Evolutionary conservation across 1,140 invertebrate species (phyloP).

Genomic region (Bicyclus anynana): DNA sequence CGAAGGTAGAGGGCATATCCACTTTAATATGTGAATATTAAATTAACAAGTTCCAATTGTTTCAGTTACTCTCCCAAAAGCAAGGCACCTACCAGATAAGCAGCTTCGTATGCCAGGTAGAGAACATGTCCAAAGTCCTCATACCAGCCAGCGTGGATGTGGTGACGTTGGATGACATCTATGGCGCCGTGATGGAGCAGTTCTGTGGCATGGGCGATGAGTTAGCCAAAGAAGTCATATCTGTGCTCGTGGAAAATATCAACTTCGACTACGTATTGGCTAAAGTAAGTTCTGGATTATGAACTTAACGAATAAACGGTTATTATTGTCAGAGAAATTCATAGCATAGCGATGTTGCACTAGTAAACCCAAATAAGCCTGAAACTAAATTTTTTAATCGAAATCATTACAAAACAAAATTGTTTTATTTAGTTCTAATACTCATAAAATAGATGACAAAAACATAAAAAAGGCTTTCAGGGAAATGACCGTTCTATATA

Average conservation of each 20-base stretch:
- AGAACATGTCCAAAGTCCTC: constrained; percentile 40
- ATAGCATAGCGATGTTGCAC: too few relatives aligned
- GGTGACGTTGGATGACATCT: constrained; percentile 48
- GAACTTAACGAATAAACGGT: too few relatives aligned
- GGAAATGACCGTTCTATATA: too few relatives aligned
- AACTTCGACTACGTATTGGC: constrained; percentile 75
- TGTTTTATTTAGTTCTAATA: too few relatives aligned
- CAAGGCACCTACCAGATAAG: constrained; percentile 35
- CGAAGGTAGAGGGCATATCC: too few relatives aligned
- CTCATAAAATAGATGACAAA: too few relatives aligned
- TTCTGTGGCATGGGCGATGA: constrained; percentile 71
- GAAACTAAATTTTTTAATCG: too few relatives aligned
- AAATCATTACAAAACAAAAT: too few relatives aligned
- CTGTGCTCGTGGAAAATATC: constrained; percentile 71
- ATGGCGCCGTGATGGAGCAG: constrained; percentile 44
- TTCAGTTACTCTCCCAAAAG: constrained; percentile 41
- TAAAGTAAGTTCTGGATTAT: constrained; percentile 52
- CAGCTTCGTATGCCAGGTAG: constrained; percentile 47
- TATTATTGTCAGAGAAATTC: too few relatives aligned
- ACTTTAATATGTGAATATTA: too few relatives aligned
- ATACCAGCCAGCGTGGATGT: constrained; percentile 33
- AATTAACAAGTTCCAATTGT: constrained; percentile 1
- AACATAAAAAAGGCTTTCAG: too few relatives aligned
- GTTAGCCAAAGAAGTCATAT: constrained; percentile 60
- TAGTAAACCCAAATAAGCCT: too few relatives aligned